Evolutionary conservation across 2,113 vertebrate genomes (phyloP), one percentile per base, ranked within the genome.

Genomic region (Leucosticte australis): DNA sequence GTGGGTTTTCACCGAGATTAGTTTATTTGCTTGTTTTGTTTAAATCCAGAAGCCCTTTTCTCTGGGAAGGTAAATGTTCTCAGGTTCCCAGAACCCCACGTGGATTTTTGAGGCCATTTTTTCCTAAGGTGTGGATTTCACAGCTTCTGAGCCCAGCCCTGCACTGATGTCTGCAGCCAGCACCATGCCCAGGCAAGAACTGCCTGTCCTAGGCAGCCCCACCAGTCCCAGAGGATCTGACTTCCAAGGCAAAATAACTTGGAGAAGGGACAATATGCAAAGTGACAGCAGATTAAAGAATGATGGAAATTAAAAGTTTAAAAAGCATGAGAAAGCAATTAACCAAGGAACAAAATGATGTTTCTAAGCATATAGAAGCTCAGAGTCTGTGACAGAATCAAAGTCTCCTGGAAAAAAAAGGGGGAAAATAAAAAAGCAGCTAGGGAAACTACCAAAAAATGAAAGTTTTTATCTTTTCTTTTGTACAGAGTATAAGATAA

Each of bases 291-390:
- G 86, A 94, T 95, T 94, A 93, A 93, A 92, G 77, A 89, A 87
- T 70, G 57, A 89, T 83, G 80, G 83, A 95, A 96, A 95, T 92
- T 93, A 89, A 68, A 94, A 96, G 92, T 94, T 87, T 84, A 87
- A 91, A 96, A 95, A 94, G 90, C 92, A 92, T 79, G 84, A 91
- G 86, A 93, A 90, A 92, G 94, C 80, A 97, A 93, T 94, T 96
- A 97, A 70, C 67, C 80, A 83, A 93, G 83, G 86, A 89, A 86
- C 68, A 90, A 94, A 95, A 89, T 0, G 11, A 30, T 78, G 56
- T 77, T 86, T 84, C 73, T 75, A 89, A 93, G 83, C 73, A 31
- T 44, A 93, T 4, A 92, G 91, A 75, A 91, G 56, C 56, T 87
- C 60, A 41, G 56, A 74, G 68, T 16, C 56, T 94, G 80, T 70